Base-by-base conservation (phyloP, 1,140 invertebrate genomes). In the Drosophila equinoxialis region DNA sequence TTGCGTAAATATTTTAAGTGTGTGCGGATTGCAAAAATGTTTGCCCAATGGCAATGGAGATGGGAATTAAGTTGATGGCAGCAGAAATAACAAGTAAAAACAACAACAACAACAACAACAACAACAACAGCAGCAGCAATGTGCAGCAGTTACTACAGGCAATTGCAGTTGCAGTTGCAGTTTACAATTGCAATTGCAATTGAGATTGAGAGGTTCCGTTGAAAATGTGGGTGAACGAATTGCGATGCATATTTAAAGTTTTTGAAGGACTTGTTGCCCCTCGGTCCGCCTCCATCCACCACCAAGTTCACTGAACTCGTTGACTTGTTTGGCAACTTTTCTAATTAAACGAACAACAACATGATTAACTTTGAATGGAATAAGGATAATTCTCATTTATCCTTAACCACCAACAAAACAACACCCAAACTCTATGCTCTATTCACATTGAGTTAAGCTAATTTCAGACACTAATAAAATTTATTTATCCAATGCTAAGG, bases 1-100 rank as follows among this genome's bases (percentile, higher is more conserved):
- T 89, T 89, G 80, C 85, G 74, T 71, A 83, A 84, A 89, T 84
- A 84, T 89, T 89, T 89, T 78, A 89, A 89, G 80, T 83, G 79
- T 83, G 77, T 83, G 77, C 71, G 74, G 74, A 89, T 68, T 84
- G 75, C 67, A 77, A 78, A 89, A 89, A 80, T 84, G 74, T 84
- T 89, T 80, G 77, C 66, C 54, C 42, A 70, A 48, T 26, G 54
- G 59, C 66, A 37, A 69, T 33, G 51, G 58, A 58, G 20, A 3
- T 14, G 17, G 39, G 20, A 48, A 30, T 23, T 4, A 39, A 33
- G 20, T 48, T 55, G 54, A 30, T 23, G 41, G 11, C 26, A 55
- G 51, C 11, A 23, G 62, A 17, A 57, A 33, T 6, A 30, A 30
- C 30, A 30, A 30, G 30, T 6, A 54, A 62, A n/a, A 45, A 7